Conservation (phyloP, 2,797 vertebrate species). For the Scolopax rusticola region DNA sequence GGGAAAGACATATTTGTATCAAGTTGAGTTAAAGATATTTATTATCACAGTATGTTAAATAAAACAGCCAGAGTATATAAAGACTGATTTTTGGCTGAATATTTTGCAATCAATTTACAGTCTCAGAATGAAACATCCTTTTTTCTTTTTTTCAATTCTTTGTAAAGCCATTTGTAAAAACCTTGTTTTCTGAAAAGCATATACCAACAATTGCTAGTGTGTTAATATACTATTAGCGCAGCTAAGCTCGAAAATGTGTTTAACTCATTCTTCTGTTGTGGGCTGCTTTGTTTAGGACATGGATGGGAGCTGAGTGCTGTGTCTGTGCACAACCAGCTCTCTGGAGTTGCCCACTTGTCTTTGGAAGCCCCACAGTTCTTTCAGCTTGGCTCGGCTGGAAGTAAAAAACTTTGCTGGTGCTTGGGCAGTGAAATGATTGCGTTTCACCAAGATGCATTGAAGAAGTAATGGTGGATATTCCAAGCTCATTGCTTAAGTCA, state of each 20-base stretch:
- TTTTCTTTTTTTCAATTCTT: conserved; percentile 68
- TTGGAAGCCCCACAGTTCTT: background rate
- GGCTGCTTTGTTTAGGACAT: background rate
- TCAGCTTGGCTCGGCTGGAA: background rate
- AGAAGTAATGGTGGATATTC: background rate
- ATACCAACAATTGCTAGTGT: background rate
- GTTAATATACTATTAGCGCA: background rate
- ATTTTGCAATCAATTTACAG: conserved; percentile 65
- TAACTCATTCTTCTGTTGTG: background rate
- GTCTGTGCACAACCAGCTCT: background rate
- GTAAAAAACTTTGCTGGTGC: background rate
- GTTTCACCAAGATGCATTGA: background rate
- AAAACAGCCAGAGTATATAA: conserved; percentile 46
- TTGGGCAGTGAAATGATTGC: background rate
- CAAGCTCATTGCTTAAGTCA: background rate
- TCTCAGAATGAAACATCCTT: conserved; percentile 67
- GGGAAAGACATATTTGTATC: conserved; percentile 76
- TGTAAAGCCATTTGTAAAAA: conserved; percentile 71
- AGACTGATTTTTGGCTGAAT: conserved; percentile 67
- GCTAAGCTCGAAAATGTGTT: background rate
- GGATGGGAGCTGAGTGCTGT: background rate
- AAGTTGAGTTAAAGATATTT: conserved; percentile 73
- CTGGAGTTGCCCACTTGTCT: background rate
- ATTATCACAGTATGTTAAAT: conserved; percentile 70
- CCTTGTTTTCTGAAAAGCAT: conserved; percentile 53